Conservation (phyloP, 2,113 vertebrate species). For the Pachypanchax playfairii region DNA sequence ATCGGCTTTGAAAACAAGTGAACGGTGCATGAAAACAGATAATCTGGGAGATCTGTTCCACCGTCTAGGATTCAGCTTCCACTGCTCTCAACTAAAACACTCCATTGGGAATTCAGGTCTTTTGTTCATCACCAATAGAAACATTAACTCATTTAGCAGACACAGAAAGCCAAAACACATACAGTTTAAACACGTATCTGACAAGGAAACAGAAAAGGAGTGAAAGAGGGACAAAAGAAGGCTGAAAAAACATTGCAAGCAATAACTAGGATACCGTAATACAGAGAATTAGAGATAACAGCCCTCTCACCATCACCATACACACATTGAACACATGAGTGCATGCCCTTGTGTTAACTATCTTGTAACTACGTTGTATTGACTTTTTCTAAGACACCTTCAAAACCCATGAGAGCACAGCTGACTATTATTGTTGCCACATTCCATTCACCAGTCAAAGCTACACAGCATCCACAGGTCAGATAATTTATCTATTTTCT, state of each 20-base stretch:
- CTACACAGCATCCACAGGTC: conserved; percentile 3
- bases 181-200: conserved; percentile 40
- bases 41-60: conserved; percentile 50
- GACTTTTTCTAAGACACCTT: conserved; percentile 20
- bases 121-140: conserved; percentile 61
- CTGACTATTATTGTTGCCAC: neutral
- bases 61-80: conserved; percentile 50
- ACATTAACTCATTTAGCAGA: conserved; percentile 68
- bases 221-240: conserved; percentile 11
- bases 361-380: conserved; percentile 29
- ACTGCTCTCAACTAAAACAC: conserved; percentile 63
- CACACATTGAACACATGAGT: conserved; percentile 20
- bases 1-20: conserved; percentile 58
- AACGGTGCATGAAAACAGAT: conserved; percentile 64
- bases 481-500: conserved; percentile 6
- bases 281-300: conserved; percentile 30
- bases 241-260: neutral
- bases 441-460: neutral
- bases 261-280: conserved; percentile 22
- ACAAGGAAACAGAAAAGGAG: neutral
- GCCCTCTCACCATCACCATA: conserved; percentile 22
- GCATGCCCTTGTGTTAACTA: conserved; percentile 26
- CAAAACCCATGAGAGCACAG: conserved; percentile 1
- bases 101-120: conserved; percentile 63
- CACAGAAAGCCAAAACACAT: conserved; percentile 22